Evolutionary conservation across 1,140 invertebrate species (phyloP).

Genomic region (Macrocentrus cingulum): DNA sequence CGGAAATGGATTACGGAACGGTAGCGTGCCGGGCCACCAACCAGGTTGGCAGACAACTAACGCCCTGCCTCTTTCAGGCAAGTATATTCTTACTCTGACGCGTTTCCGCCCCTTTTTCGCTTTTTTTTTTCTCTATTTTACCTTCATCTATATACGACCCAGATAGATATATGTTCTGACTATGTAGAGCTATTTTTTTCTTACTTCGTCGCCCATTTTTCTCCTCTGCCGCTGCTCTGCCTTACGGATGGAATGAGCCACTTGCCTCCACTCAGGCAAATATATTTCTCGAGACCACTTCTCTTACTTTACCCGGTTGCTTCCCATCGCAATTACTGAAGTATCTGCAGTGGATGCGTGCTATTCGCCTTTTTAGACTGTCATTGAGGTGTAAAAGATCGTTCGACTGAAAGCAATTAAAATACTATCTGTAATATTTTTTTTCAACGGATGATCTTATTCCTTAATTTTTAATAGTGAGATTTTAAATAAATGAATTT

Average conservation of each 20-base stretch:
- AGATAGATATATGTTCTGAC: too few species aligned
- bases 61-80: constrained; percentile 85
- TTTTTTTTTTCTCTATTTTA: constrained; percentile 7
- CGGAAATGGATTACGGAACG: constrained; percentile 86
- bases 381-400: too few species aligned
- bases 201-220: not conserved
- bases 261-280: constrained; percentile 18
- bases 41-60: constrained; percentile 76
- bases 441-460: too few species aligned
- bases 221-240: constrained; percentile 11
- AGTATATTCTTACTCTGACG: constrained; percentile 38
- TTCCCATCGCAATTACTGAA: not conserved
- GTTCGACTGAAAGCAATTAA: too few species aligned
- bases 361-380: too few species aligned
- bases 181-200: too few species aligned
- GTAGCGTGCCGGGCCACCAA: constrained; percentile 83
- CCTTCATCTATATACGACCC: not conserved
- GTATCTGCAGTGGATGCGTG: not conserved
- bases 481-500: too few species aligned
- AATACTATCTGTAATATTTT: too few species aligned
- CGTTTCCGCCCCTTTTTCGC: constrained; percentile 3
- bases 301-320: constrained; percentile 5
- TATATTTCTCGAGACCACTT: constrained; percentile 15
- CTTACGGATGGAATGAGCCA: constrained; percentile 21
- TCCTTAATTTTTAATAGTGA: too few species aligned